Evolutionary conservation across 2,797 vertebrate genomes (phyloP), one percentile per base, ranked within the genome.

Genomic region (Schizopygopsis pylzovi): DNA sequence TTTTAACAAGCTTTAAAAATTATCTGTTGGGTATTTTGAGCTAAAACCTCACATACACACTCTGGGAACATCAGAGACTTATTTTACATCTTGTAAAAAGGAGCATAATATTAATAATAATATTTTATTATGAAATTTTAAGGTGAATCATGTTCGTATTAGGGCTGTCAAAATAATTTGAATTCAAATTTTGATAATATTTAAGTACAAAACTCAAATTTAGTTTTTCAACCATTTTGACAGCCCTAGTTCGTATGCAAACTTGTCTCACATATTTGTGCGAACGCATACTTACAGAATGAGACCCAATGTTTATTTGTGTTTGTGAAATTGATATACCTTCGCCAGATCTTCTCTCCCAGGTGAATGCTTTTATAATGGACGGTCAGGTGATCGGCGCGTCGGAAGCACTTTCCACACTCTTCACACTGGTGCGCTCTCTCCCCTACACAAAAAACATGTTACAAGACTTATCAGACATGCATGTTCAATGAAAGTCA

Each of bases 391-490:
- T 99, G 98, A 90, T 99, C 98, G 45, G 98, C 96, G 52, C 98
- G 97, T 39, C 98, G 95, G 94, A 99, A 98, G 89, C 98, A 99
- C 88, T 99, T 99, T 11, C 98, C 98, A 91, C 98, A 99, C 87
- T 99, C 98, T 90, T 99, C 98, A 92, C 98, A 99, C 71, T 99
- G 98, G 92, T 99, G 98, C 0, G 97, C 98, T 92, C 99, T 98
- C 93, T 99, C 98, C 85, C 97, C 98, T 99, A 91, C 7, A 22
- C 7, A 54, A 65, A 61, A 76, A 81, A 10, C 54, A 49, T 16
- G 52, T 72, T 2, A 37, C 37, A 75, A 28, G 11, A 59, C 25
- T 72, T 25, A 63, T 37, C 73, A 47, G 39, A 71, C 56, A 56
- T 63, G 33, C 61, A 61, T 20, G 10, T 22, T 56, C 20, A 22